These are phyloP conservation scores for Chloroceryle inda DNA, from an alignment of 2,797 vertebrate species.

Conservation along the genomic window DNA sequence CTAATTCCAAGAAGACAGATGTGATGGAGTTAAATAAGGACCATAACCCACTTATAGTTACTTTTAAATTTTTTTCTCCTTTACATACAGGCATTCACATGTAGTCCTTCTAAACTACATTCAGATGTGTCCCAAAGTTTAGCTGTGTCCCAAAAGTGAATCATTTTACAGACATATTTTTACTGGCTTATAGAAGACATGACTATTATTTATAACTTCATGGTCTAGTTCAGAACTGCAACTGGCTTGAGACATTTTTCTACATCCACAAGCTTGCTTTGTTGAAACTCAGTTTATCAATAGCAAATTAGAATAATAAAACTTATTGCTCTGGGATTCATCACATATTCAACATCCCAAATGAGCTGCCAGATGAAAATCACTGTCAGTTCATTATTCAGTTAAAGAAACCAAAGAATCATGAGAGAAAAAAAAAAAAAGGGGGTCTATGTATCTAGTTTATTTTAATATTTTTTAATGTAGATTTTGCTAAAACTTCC, in stretches of 20 bases:
- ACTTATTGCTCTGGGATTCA: background rate
- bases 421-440: background rate
- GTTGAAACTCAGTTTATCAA: background rate
- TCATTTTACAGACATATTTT: constrained; percentile 11
- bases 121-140: background rate
- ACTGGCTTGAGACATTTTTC: background rate
- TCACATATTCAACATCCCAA: background rate
- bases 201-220: background rate
- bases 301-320: background rate
- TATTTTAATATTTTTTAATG: background rate
- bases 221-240: background rate
- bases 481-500: background rate
- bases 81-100: background rate
- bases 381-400: background rate
- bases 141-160: background rate
- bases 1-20: background rate
- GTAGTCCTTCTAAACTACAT: background rate
- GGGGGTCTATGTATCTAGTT: background rate
- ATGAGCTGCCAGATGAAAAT: background rate
- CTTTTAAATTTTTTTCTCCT: background rate
- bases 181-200: background rate
- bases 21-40: background rate
- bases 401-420: background rate
- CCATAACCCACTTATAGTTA: background rate
- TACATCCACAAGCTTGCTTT: background rate